Conservation (phyloP, 2,888 invertebrate genomes). For the Galerucella pusilla region DNA sequence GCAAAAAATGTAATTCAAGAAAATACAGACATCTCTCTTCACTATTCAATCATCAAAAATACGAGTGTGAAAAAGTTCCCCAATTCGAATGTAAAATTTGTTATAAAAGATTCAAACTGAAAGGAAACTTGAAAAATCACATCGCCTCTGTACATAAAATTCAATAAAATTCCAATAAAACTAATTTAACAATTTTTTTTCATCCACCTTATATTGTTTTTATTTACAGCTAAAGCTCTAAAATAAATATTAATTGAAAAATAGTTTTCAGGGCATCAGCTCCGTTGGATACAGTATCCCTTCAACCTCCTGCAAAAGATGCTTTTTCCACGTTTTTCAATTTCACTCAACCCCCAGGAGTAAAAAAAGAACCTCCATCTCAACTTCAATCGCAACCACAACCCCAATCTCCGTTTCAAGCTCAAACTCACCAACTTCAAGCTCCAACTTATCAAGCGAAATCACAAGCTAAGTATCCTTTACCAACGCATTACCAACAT, state of each 20-base stretch:
- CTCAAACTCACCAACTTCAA: slow-evolving; percentile 4
- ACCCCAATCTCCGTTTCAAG: background rate
- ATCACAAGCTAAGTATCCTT: background rate
- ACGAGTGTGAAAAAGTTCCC: slow-evolving; percentile 52
- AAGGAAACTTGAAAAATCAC: slow-evolving; percentile 21
- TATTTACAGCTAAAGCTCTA: background rate
- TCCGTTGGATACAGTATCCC: background rate
- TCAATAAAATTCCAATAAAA: background rate
- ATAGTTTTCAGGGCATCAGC: background rate
- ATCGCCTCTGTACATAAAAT: slow-evolving; percentile 4
- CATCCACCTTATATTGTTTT: background rate
- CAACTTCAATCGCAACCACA: slow-evolving; percentile 5
- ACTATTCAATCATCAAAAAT: slow-evolving; percentile 52
- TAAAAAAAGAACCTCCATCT: background rate
- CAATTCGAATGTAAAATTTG: slow-evolving; percentile 22
- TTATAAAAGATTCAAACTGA: slow-evolving; percentile 11
- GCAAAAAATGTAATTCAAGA: slow-evolving; percentile 41
- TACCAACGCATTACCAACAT: background rate
- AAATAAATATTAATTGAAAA: background rate
- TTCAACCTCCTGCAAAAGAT: background rate
- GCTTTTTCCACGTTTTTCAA: background rate
- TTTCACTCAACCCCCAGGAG: background rate
- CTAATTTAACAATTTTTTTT: background rate
- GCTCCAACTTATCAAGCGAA: background rate
- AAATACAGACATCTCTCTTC: slow-evolving; percentile 51